Evolutionary conservation across 2,888 invertebrate species (phyloP), one percentile per base, ranked within the genome.

Genomic region (Gasteruption jaculator): DNA sequence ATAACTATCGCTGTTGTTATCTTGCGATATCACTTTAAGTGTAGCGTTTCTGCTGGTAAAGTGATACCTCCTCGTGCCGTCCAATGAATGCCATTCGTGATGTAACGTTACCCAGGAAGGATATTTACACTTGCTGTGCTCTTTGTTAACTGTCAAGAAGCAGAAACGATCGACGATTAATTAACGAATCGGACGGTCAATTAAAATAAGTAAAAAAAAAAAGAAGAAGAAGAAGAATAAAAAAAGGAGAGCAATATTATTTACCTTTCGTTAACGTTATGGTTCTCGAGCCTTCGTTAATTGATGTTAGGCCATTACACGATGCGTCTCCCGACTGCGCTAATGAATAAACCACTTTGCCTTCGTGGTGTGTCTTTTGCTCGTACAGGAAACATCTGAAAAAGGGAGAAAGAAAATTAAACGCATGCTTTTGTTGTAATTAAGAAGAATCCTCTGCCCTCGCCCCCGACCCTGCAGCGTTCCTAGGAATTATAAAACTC

Each of bases 251-350:
- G 18, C 24, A 10, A 24, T 8, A 10, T 24, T 24, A 36, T 63
- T 67, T 65, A 86, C 88, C 82, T 71, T 82, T 85, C 2, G 81
- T 84, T 0, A 91, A 77, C 52, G 80, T 82, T 79, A 91, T 85
- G 11, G 83, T 86, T 15, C 83, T 75, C 18, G 86, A 85, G 30
- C 90, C 91, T 56, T 90, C 88, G 1, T 76, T 79, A 1, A 86
- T 80, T 1, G 83, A 84, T 11, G 81, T 81, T 12, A 89, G 72
- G 0, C 87, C 88, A 53, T 80, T 84, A 69, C 89, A 89, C 0
- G 86, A 85, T 8, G 88, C 86, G 64, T 89, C 88, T 0, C 84
- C 88, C 0, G 85, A 85, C 63, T 86, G 85, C 0, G 86, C 85
- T 1, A 86, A 78, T 47, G 78, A 76, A 63, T 85, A 86, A 2